These are phyloP conservation scores for Tetanocera ferruginea DNA, from an alignment of 2,888 invertebrate genomes.

Conservation along the genomic window DNA sequence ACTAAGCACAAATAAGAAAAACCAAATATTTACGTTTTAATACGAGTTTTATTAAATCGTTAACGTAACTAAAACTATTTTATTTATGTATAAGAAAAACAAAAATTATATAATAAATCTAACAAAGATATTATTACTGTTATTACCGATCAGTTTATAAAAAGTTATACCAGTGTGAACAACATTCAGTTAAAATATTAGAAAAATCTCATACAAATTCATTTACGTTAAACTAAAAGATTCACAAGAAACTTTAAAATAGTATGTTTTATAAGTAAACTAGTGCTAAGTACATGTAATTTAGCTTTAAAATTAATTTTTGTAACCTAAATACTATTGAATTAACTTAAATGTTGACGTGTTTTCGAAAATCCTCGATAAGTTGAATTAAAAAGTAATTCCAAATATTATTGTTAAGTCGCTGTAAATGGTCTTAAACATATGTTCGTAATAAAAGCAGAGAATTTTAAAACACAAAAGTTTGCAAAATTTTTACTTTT, in stretches of 20 bases:
- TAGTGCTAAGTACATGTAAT: too few relatives aligned
- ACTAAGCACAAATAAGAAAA: neutral
- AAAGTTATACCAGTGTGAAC: neutral
- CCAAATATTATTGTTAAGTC: too few relatives aligned
- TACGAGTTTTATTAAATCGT: slow-evolving; percentile 9
- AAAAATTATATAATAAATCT: neutral
- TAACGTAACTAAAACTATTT: slow-evolving; percentile 26
- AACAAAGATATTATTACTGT: neutral
- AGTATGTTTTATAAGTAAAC: neutral
- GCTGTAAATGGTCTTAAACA: too few relatives aligned
- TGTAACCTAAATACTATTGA: neutral
- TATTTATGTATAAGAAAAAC: slow-evolving; percentile 12
- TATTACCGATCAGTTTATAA: neutral
- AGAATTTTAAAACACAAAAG: too few relatives aligned
- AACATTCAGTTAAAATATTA: neutral
- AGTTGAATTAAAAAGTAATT: too few relatives aligned
- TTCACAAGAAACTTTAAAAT: neutral
- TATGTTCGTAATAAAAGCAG: too few relatives aligned
- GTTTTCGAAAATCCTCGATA: neutral
- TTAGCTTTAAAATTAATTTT: neutral
- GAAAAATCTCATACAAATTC: neutral
- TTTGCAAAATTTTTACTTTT: too few relatives aligned
- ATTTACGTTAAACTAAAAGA: slow-evolving; percentile 10
- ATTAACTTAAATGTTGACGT: neutral
- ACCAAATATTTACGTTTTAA: neutral